phyloP scores from a whole-genome alignment of 2,888 invertebrate genomes.

The Aproaerema taeniolella region DNA sequence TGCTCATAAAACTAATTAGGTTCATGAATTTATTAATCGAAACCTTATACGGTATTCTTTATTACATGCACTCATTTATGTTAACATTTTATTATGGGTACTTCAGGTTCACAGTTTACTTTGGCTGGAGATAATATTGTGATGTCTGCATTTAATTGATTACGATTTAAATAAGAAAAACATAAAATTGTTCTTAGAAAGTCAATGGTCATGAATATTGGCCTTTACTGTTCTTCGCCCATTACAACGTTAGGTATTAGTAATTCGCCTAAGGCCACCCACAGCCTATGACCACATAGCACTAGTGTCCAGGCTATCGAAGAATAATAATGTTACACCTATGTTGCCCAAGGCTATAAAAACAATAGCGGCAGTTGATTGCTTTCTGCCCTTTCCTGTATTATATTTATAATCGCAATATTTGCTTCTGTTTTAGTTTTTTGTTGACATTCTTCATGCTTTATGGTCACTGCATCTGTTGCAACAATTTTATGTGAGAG shows the following conservation, averaged over 20 bases:
- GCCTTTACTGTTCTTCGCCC: too few species aligned
- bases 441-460: too few species aligned
- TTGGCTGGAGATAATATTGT: too few species aligned
- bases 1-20: constrained; percentile 40
- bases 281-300: constrained; percentile 45
- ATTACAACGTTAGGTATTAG: constrained; percentile 34
- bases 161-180: too few species aligned
- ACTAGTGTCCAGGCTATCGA: constrained; percentile 34
- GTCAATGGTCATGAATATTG: constrained; percentile 3
- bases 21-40: constrained; percentile 32
- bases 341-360: constrained; percentile 38
- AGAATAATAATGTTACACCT: constrained; percentile 57
- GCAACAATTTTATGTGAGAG: too few species aligned
- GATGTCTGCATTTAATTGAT: too few species aligned
- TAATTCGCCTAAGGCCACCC: constrained; percentile 50
- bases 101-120: too few species aligned
- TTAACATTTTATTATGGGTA: too few species aligned
- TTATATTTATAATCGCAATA: constrained; percentile 3
- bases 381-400: constrained; percentile 48
- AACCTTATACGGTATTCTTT: neutral
- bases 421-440: constrained; percentile 8
- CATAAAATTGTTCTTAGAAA: constrained; percentile 14
- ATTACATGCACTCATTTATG: too few species aligned
- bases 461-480: too few species aligned
- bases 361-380: constrained; percentile 54